Evolutionary conservation across 2,113 vertebrate genomes (phyloP), one percentile per base, ranked within the genome.

Genomic region (Nothobranchius furzeri): DNA sequence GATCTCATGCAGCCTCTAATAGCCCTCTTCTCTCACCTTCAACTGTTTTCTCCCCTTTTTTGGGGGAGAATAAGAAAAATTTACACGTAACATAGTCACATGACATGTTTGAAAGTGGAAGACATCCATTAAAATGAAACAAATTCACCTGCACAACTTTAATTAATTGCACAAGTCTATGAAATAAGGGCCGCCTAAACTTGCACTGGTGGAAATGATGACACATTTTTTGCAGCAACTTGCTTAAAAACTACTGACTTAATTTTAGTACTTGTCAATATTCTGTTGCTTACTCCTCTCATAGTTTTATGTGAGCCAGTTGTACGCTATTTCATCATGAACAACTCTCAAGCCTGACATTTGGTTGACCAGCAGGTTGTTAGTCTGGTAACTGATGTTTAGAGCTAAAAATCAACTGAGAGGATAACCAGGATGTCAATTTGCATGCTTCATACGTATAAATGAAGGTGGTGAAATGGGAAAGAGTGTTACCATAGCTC

Each of bases 401-500:
- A 70, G 74, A 78, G 67, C 61, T 60, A 20, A 66, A 63, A 84
- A 68, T 72, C 51, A 53, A 56, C 54, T 12, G 37, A 20, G 48
- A 59, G 72, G 65, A 49, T 59, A 45, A 63, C 52, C 68, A 52
- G 59, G 45, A 43, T 40, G 37, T 79, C 64, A 35, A 20, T 75
- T 51, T 37, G 46, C 57, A 61, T 17, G 35, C n/a, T 42, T 68
- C 8, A 40, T 57, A n/a, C 50, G 46, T 64, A 60, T 24, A 35
- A 65, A 62, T 43, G 68, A 54, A 56, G 40, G 60, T 3, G 30
- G 0, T 30, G 30, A 30, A 4, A 30, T 64, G 62, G 64, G 12
- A 25, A 2, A 11, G 6, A 57, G 65, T 72, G 46, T 82, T 96
- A 99, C 98, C 92, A 93, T 91, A 70, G 93, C 93, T 70, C 98